These are phyloP conservation scores for Erinaceus europaeus DNA, from an alignment of 2,113 vertebrate species.

Conservation along the genomic window DNA sequence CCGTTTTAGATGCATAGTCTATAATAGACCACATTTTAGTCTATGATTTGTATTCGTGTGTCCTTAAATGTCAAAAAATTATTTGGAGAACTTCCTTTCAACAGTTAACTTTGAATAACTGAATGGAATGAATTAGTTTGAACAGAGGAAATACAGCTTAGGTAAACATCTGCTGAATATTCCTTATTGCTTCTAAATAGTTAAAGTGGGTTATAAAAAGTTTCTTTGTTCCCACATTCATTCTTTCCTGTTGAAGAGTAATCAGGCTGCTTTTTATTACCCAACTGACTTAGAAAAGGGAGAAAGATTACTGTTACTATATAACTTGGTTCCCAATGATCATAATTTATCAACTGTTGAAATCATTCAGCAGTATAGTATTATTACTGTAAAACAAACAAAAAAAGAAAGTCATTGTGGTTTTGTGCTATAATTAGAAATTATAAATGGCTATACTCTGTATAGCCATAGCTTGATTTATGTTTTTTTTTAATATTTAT, in stretches of 20 bases:
- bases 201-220: not conserved
- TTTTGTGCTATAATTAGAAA: not conserved
- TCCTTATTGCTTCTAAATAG: conserved; percentile 24
- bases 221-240: not conserved
- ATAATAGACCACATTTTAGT: not conserved
- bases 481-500: too few relatives aligned
- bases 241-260: not conserved
- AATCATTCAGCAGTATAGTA: not conserved
- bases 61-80: conserved; percentile 14
- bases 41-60: not conserved
- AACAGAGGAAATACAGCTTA: conserved; percentile 4
- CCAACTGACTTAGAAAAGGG: not conserved
- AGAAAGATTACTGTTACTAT: conserved; percentile 6
- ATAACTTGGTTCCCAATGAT: not conserved
- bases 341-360: not conserved
- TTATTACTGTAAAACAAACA: not conserved
- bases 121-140: conserved; percentile 1
- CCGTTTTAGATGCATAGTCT: not conserved
- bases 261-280: conserved; percentile 19
- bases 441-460: not conserved
- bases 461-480: not conserved
- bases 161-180: not conserved
- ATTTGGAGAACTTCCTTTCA: conserved; percentile 2
- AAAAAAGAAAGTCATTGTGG: not conserved
- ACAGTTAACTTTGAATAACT: conserved; percentile 11